Evolutionary conservation across 2,888 invertebrate species (phyloP).

Genomic region (Apamea monoglypha): DNA sequence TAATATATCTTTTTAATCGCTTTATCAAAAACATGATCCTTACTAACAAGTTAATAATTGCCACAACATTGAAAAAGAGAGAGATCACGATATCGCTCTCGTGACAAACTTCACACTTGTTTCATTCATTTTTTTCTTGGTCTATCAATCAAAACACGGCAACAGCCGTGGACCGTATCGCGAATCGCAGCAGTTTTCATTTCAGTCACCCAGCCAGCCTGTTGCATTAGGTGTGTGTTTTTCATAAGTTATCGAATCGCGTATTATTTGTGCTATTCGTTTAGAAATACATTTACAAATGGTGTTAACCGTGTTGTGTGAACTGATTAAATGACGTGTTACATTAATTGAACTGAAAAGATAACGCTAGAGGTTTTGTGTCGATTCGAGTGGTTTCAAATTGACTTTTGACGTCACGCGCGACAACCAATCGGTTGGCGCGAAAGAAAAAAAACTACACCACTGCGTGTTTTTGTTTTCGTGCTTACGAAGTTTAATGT

Average conservation of each 20-base stretch:
- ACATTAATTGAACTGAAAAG: slow-evolving; percentile 65
- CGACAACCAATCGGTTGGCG: slow-evolving; percentile 84
- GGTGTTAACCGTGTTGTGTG: slow-evolving; percentile 75
- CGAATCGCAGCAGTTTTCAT: slow-evolving; percentile 75
- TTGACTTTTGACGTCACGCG: slow-evolving; percentile 88
- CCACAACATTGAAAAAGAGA: slow-evolving; percentile 53
- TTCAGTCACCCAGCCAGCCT: slow-evolving; percentile 71
- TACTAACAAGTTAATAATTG: slow-evolving; percentile 1
- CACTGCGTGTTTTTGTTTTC: slow-evolving; percentile 76
- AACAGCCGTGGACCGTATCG: slow-evolving; percentile 62
- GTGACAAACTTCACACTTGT: slow-evolving; percentile 74
- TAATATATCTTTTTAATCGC: background rate
- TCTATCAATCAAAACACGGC: slow-evolving; percentile 74
- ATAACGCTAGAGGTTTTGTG: slow-evolving; percentile 72
- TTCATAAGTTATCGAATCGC: slow-evolving; percentile 42
- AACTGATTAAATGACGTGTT: slow-evolving; percentile 70
- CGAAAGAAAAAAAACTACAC: slow-evolving; percentile 73
- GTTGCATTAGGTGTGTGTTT: slow-evolving; percentile 67
- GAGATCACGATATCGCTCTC: slow-evolving; percentile 61
- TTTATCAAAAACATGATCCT: background rate
- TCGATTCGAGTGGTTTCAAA: slow-evolving; percentile 83
- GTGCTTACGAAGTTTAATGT: slow-evolving; percentile 72
- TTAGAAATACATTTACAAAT: slow-evolving; percentile 64
- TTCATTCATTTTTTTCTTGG: slow-evolving; percentile 73
- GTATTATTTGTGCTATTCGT: slow-evolving; percentile 64